Base-by-base conservation (phyloP, 2,797 vertebrate species). In the Lepilemur septentrionalis region DNA sequence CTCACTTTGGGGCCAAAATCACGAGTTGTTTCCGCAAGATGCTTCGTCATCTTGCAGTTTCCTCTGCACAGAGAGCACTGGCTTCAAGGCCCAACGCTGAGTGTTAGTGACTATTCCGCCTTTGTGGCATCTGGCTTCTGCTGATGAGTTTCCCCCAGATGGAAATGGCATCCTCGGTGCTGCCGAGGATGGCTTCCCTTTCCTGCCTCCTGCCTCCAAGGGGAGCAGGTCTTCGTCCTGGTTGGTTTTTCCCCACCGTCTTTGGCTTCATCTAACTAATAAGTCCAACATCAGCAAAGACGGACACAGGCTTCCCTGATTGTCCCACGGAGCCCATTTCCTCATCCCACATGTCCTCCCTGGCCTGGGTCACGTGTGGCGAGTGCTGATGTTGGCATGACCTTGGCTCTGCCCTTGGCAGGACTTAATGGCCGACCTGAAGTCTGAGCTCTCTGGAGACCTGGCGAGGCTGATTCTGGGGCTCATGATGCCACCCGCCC, bases 351-450 rank as follows among this genome's bases (percentile, higher is more conserved):
- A 23, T 91, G 1, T 0, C 18, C 50, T 80, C 32, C 69, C 73
- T 50, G 55, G 28, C 72, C 55, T 30, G 89, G 83, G n/a, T 85
- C 84, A 57, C 4, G 0, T 2, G 48, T 59, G 63, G 59, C 57
- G 57, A 2, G 38, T 52, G 41, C 30, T 14, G 23, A 22, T 48
- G 25, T 22, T 14, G 20, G 23, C 1, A 0, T 89, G 86, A 83
- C 0, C 25, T 73, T 35, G 80, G 25, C 55, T 90, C 43, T 92
- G 87, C 20, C 55, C 46, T 89, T 90, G 38, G 93, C 95, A 99
- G 99, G 99, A 99, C 95, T 98, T 99, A 97, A 99, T 99, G 99
- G 99, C 99, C 55, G 99, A 99, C 94, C 98, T 99, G 97, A 99
- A 99, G 98, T 99, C 99, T 0, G 99, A 99, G 97, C 97, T 99